Conservation (phyloP, 2,797 vertebrate genomes). For the Malurus splendens region DNA sequence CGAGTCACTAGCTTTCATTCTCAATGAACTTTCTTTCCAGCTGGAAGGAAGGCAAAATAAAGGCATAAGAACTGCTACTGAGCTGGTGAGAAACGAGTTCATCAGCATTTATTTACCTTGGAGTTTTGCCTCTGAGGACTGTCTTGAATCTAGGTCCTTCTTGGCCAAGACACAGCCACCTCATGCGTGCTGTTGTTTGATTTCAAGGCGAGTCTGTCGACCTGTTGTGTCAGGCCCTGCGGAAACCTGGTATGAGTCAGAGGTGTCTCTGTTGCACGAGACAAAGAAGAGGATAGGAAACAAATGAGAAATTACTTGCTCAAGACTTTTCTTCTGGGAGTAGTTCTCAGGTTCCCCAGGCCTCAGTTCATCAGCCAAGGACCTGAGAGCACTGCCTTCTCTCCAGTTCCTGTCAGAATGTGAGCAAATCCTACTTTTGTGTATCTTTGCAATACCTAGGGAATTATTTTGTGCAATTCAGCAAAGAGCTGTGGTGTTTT, state of each 20-base stretch:
- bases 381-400: not conserved
- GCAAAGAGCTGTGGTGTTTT: not conserved
- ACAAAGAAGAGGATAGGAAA: not conserved
- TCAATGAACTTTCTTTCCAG: conserved; percentile 33
- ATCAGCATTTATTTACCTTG: not conserved
- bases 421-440: not conserved
- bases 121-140: not conserved
- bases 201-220: not conserved
- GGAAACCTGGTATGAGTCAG: conserved; percentile 25
- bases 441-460: not conserved
- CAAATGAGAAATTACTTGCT: not conserved
- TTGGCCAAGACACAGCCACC: not conserved
- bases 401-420: not conserved
- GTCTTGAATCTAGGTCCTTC: not conserved
- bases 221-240: conserved; percentile 9
- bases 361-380: fast-evolving
- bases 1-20: conserved; percentile 42
- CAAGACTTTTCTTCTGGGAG: not conserved
- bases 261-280: not conserved
- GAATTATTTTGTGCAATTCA: too few species aligned
- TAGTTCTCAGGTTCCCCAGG: not conserved
- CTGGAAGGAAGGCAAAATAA: conserved; percentile 24
- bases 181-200: not conserved
- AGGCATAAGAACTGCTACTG: not conserved
- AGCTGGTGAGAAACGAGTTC: not conserved